Conservation (phyloP, 35 echinoderm and acorn worm species). For the Diadema setosum region DNA sequence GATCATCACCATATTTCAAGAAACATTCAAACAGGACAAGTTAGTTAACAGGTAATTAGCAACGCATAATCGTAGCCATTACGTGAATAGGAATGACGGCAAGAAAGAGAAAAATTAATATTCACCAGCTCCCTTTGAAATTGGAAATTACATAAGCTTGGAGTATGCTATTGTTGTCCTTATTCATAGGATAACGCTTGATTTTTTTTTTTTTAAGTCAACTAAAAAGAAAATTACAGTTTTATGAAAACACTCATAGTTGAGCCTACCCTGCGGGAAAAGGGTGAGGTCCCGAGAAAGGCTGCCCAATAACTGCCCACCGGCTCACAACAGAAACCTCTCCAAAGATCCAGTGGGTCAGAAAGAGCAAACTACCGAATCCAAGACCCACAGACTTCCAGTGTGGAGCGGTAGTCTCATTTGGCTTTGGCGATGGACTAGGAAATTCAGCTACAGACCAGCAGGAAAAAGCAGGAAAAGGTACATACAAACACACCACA, state of each 20-base stretch:
- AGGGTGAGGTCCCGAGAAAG: slow-evolving; percentile 69
- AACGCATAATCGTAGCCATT: too few species aligned
- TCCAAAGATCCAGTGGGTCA: slow-evolving; percentile 80
- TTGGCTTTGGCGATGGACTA: slow-evolving; percentile 57
- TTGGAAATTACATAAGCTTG: not conserved
- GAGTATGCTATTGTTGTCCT: not conserved
- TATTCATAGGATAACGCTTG: not conserved
- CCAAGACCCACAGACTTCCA: slow-evolving; percentile 55
- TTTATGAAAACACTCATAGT: too few species aligned
- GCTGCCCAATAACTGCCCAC: slow-evolving; percentile 57
- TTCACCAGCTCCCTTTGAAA: not conserved
- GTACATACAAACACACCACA: too few species aligned
- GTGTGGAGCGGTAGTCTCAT: not conserved
- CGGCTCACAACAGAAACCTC: slow-evolving; percentile 65
- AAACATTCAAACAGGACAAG: too few species aligned
- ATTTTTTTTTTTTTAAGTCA: not conserved
- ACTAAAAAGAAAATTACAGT: too few species aligned
- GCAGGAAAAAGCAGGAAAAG: not conserved
- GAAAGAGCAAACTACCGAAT: slow-evolving; percentile 80
- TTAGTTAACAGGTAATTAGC: too few species aligned
- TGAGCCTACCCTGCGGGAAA: slow-evolving; percentile 77
- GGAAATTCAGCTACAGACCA: slow-evolving; percentile 59
- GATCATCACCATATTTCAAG: too few species aligned
- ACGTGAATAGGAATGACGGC: too few species aligned
- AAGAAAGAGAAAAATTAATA: too few species aligned